A percentile compares a stretch with the other conserved stretches of the same genome.
phyloP scores from a whole-genome alignment of 2,797 vertebrate species.

The Poeciliopsis presidionis region DNA sequence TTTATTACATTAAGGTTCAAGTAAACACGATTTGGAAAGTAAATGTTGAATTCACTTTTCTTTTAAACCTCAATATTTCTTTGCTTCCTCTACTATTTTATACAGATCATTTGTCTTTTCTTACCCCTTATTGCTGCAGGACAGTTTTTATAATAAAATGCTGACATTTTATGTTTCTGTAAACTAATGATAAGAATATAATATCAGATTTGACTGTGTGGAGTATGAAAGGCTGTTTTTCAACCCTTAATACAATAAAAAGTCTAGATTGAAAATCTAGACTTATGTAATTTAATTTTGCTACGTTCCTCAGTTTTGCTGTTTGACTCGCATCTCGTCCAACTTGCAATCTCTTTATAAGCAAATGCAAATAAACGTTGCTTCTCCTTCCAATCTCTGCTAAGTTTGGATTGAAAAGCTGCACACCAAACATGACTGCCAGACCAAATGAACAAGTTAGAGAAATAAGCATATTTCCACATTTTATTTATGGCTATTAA shows the following conservation, averaged over 20 bases:
- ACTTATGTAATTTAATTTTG: not conserved
- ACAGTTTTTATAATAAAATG: not conserved
- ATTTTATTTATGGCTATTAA: not conserved
- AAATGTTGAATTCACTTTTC: slow-evolving; percentile 40
- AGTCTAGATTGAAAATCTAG: not conserved
- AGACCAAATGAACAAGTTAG: not conserved
- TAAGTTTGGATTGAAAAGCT: not conserved
- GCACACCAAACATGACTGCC: not conserved
- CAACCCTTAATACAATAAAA: not conserved
- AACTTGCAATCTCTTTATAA: not conserved
- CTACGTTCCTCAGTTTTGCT: not conserved
- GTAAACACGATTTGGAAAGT: slow-evolving; percentile 42
- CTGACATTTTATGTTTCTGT: not conserved
- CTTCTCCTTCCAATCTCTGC: not conserved
- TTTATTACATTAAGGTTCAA: slow-evolving; percentile 19
- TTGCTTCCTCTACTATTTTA: slow-evolving; percentile 4
- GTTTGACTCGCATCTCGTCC: not conserved
- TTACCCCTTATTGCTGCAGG: not conserved
- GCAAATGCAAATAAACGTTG: not conserved
- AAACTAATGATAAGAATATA: not conserved
- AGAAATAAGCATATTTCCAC: not conserved
- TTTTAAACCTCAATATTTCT: slow-evolving; percentile 22
- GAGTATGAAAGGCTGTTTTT: not conserved
- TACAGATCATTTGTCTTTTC: slow-evolving; percentile 7
- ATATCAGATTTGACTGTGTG: not conserved